Evolutionary conservation across 2,113 vertebrate genomes (phyloP).

Genomic region (Candoia aspera): DNA sequence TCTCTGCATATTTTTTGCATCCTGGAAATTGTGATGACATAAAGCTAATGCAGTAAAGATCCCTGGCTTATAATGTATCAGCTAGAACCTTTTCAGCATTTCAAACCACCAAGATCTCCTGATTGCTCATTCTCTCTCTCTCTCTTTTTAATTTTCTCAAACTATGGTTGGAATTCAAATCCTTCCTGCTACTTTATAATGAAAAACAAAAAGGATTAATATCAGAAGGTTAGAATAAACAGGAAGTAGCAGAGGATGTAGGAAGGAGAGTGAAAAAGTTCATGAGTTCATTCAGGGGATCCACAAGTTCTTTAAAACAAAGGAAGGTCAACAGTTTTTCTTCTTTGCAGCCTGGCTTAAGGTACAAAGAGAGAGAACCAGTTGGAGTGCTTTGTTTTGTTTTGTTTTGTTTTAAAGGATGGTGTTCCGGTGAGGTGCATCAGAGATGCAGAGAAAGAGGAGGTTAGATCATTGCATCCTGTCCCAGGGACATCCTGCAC

Average conservation of each 20-base stretch:
- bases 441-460: background rate
- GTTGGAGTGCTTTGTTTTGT: background rate
- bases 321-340: background rate
- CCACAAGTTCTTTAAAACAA: background rate
- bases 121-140: background rate
- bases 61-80: background rate
- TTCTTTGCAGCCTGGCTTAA: background rate
- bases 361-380: background rate
- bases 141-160: background rate
- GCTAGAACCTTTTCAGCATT: background rate
- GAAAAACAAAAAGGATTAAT: background rate
- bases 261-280: background rate
- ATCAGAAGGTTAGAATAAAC: background rate
- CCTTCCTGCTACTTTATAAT: background rate
- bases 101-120: background rate
- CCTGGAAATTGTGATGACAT: background rate
- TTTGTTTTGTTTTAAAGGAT: background rate
- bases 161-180: background rate
- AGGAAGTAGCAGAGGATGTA: background rate
- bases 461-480: background rate
- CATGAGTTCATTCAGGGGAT: background rate
- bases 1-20: background rate
- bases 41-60: background rate
- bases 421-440: background rate
- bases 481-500: background rate